Percentiles rank a stretch among this genome's conserved stretches.
These are phyloP conservation scores for Odocoileus hemionus DNA, from an alignment of 2,113 vertebrate genomes.

Conservation along the genomic window DNA sequence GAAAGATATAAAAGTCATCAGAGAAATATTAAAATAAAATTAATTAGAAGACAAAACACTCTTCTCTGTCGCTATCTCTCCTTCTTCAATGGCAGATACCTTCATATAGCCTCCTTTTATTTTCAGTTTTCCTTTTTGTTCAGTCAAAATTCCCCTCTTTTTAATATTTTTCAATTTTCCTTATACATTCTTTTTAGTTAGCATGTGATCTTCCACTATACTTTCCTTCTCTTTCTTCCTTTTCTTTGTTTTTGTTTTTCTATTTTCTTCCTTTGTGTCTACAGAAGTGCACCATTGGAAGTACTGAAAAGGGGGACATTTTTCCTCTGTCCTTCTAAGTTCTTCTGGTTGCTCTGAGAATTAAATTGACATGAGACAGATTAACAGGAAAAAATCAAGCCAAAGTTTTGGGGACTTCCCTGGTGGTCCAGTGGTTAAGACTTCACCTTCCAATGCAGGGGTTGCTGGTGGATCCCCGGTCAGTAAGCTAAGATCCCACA, in stretches of 20 bases:
- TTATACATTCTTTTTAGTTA: neutral
- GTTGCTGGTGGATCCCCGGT: neutral
- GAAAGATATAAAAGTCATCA: neutral
- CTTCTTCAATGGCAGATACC: neutral
- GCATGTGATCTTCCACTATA: neutral
- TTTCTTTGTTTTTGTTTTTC: neutral
- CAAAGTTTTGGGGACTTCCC: neutral
- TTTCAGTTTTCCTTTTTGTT: neutral
- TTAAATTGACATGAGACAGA: neutral
- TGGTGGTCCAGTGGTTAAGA: neutral
- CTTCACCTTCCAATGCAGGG: neutral
- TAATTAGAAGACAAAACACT: neutral
- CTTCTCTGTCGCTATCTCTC: neutral
- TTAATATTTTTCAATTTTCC: neutral
- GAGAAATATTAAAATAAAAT: conserved; percentile 36
- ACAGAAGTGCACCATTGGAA: neutral
- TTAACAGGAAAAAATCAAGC: neutral
- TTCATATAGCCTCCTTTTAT: neutral
- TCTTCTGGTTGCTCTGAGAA: neutral
- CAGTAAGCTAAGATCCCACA: neutral
- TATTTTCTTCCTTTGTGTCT: neutral
- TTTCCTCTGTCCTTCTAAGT: neutral
- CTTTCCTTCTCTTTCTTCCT: neutral
- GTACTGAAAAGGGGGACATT: neutral
- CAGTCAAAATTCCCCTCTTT: neutral